Evolutionary conservation across 1,140 invertebrate genomes (phyloP).

Genomic region (Ephestia elutella): DNA sequence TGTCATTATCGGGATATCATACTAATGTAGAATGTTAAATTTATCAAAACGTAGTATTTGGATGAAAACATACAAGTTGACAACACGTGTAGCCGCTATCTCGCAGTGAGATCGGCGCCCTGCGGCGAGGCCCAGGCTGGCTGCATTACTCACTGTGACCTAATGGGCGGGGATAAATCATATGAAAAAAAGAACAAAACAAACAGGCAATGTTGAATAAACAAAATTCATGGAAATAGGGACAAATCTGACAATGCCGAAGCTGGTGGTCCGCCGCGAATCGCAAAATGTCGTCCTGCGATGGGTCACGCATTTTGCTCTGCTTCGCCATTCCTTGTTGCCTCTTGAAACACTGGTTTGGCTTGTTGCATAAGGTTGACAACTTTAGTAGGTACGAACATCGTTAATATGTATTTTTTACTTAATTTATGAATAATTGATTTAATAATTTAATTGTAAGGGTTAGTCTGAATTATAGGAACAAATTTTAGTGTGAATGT

Average conservation of each 20-base stretch:
- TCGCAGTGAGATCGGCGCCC: slow-evolving; percentile 57
- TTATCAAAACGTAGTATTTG: slow-evolving; percentile 60
- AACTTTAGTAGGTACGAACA: no score
- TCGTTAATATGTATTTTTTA: no score
- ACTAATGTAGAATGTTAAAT: slow-evolving; percentile 56
- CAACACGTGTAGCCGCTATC: slow-evolving; percentile 69
- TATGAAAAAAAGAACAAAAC: slow-evolving; percentile 52
- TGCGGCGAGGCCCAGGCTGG: slow-evolving; percentile 39
- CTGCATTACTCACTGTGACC: slow-evolving; percentile 61
- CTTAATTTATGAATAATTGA: neutral
- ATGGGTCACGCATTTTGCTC: slow-evolving; percentile 1
- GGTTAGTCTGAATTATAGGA: no score
- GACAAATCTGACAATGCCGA: slow-evolving; percentile 61
- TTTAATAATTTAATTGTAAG: no score
- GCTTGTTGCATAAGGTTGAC: neutral
- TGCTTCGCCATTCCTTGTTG: neutral
- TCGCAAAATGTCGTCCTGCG: slow-evolving; percentile 18
- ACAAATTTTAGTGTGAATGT: no score
- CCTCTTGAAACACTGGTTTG: neutral
- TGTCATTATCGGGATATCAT: slow-evolving; percentile 51
- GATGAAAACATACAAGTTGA: slow-evolving; percentile 70
- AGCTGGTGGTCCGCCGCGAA: slow-evolving; percentile 52
- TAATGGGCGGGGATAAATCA: slow-evolving; percentile 69
- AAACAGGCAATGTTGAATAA: slow-evolving; percentile 55
- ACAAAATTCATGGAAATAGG: slow-evolving; percentile 69